Conservation (phyloP, 2,888 invertebrate genomes). For the Endotricha flammealis region DNA sequence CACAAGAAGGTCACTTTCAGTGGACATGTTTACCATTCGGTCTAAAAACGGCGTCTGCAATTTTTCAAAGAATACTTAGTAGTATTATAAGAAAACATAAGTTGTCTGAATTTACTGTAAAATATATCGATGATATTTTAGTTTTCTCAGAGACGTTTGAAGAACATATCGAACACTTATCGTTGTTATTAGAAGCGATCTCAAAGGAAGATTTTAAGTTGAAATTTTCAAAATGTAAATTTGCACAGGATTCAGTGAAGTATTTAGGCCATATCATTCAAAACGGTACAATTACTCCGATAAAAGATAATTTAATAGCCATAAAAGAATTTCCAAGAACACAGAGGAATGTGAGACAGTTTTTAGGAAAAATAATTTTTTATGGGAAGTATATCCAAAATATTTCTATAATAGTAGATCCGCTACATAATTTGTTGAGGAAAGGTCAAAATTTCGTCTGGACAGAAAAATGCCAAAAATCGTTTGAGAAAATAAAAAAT, state of each 20-base stretch:
- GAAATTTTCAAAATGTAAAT: conserved; percentile 22
- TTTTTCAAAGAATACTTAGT: conserved; percentile 39
- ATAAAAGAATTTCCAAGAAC: conserved; percentile 26
- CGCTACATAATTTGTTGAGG: conserved; percentile 12
- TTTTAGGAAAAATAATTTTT: conserved; percentile 25
- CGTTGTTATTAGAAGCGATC: conserved; percentile 19
- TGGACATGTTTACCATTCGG: too few species aligned
- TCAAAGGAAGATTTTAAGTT: conserved; percentile 20
- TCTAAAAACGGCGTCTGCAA: conserved; percentile 39
- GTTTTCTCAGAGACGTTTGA: conserved; percentile 23
- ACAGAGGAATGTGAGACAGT: conserved; percentile 23
- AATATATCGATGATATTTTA: conserved; percentile 15
- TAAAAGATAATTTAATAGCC: conserved; percentile 16
- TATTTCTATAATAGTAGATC: conserved; percentile 11
- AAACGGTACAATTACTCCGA: conserved; percentile 15
- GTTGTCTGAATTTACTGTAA: conserved; percentile 7
- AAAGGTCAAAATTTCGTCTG: too few species aligned
- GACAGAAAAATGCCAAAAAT: too few species aligned
- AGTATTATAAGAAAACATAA: conserved; percentile 20
- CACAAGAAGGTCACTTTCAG: too few species aligned
- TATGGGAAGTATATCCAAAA: conserved; percentile 22
- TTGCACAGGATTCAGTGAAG: conserved; percentile 15
- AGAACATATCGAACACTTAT: conserved; percentile 23
- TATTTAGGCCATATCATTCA: conserved; percentile 21
- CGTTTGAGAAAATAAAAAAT: conserved; percentile 9